These are phyloP conservation scores for Acanthosepion lycidas DNA, from an alignment of 2,888 invertebrate species.

Conservation along the genomic window DNA sequence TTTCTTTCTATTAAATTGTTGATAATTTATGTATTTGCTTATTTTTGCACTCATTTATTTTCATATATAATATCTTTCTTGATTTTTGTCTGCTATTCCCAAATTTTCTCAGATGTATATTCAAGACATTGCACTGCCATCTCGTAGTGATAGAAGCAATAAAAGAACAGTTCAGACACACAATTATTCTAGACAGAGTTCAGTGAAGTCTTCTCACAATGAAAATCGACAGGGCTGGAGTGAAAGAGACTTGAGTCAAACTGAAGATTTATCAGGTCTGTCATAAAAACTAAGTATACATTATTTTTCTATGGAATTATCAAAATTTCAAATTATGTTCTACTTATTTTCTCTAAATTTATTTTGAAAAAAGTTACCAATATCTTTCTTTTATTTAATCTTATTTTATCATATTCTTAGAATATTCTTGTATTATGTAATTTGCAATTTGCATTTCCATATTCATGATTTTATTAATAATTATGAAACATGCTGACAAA, in stretches of 20 bases:
- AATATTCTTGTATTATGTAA: background rate
- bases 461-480: background rate
- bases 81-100: too few species aligned
- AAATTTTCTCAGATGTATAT: background rate
- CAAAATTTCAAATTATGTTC: background rate
- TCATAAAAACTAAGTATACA: background rate
- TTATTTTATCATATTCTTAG: background rate
- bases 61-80: too few species aligned
- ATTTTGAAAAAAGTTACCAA: too few species aligned
- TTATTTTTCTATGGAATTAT: background rate
- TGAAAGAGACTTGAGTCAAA: background rate
- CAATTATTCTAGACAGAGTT: background rate
- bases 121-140: background rate
- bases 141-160: background rate
- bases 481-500: background rate
- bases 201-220: background rate
- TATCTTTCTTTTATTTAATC: too few species aligned
- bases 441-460: background rate
- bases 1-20: too few species aligned
- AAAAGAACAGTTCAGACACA: background rate
- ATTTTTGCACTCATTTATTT: too few species aligned
- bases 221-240: background rate
- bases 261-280: background rate
- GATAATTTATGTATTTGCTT: too few species aligned
- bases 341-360: background rate